Evolutionary conservation across 30 jellyfish, hydroid and myxozoan species (phyloP), one percentile per base, ranked within the genome.

Genomic region (Aurelia coerulea): DNA sequence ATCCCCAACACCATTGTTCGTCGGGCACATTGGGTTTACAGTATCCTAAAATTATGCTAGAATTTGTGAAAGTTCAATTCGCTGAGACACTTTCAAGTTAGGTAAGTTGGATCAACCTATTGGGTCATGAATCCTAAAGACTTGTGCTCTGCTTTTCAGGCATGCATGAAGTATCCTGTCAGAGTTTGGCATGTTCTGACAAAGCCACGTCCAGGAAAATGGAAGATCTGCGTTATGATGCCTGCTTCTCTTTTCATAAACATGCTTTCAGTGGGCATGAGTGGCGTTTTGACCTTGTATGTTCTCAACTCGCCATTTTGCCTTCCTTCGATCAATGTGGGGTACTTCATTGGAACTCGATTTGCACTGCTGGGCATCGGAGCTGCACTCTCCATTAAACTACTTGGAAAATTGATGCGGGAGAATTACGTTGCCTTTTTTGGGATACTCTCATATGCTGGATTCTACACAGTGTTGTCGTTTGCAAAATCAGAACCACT

Each of bases 291-390:
- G 41, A 59, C 89, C 14, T 59, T 90, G 51, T 85, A 78, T 73
- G 67, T 91, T 8, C 81, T 81, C 42, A 91, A 91, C 67, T 23
- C 90, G 41, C 98, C 98, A n/a, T 80, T 91, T 67, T 91, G 98
- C 51, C 85, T 86, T 65, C 76, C 88, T 19, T 69, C 96, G 0
- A 65, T 76, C 65, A 64, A 70, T n/a, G 87, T 91, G 65, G 98
- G 98, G 2, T 91, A 91, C 68, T 74, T 84, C 88, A 15, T 79
- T 2, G 94, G 95, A 32, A 74, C 96, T 13, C 90, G 86, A 39
- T 80, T 85, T 67, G 46, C 76, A 14, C 73, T 91, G 76, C 62
- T 80, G 29, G 98, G 98, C 52, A 19, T 91, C 18, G 98, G 98
- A 31, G 93, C 93, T 4, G 96, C 81, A 0, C 33, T 85, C 2